These are phyloP conservation scores for Phylloscopus trochiloides DNA, from an alignment of 2,113 vertebrate species.

Conservation along the genomic window DNA sequence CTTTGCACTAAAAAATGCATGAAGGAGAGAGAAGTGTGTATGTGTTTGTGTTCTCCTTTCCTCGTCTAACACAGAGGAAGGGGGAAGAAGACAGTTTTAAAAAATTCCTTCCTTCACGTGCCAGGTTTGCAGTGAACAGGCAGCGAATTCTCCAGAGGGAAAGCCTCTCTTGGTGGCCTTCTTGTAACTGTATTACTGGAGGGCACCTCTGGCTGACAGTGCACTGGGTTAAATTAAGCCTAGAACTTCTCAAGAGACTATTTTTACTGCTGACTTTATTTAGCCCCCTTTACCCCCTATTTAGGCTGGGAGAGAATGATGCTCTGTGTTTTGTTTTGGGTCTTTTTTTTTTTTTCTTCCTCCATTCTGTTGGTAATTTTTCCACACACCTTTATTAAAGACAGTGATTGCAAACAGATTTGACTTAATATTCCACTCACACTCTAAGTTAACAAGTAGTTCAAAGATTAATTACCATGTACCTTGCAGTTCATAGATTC, in stretches of 20 bases:
- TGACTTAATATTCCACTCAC: conserved; percentile 70
- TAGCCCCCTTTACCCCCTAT: not conserved
- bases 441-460: conserved; percentile 75
- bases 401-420: conserved; percentile 71
- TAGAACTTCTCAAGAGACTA: not conserved
- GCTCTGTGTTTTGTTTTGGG: not conserved
- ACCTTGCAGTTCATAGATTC: conserved; percentile 68
- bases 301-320: not conserved
- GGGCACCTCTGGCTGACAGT: not conserved
- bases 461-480: conserved; percentile 76
- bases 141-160: not conserved
- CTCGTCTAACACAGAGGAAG: not conserved
- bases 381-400: conserved; percentile 61
- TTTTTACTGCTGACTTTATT: not conserved
- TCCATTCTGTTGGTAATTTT: conserved; percentile 35
- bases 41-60: not conserved
- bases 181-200: not conserved
- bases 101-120: not conserved
- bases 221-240: not conserved
- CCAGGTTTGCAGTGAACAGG: not conserved
- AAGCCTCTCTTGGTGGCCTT: not conserved
- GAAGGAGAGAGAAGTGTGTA: not conserved
- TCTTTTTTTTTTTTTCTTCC: not conserved
- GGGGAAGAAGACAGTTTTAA: not conserved
- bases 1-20: conserved; percentile 22